phyloP scores from a whole-genome alignment of 2,797 vertebrate species.

The Acanthiza pusilla region DNA sequence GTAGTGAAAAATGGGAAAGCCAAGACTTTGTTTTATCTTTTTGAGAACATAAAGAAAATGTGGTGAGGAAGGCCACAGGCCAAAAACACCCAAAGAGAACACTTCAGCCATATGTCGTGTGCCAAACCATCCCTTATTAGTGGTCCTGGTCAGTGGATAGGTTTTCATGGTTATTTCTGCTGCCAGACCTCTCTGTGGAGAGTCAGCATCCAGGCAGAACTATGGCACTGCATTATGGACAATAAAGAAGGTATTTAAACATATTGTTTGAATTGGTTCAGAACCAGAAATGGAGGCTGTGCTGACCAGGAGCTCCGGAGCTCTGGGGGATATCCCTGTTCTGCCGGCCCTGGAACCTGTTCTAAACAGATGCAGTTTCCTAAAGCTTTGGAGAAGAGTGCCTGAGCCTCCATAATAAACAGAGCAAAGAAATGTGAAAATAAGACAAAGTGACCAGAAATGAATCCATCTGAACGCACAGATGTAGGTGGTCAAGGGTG shows the following conservation, averaged over 20 bases:
- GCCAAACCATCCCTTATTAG: neutral
- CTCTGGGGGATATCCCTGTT: neutral
- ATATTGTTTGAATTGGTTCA: neutral
- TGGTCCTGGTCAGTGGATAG: neutral
- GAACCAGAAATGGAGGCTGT: accelerated
- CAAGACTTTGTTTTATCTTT: neutral
- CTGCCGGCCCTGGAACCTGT: neutral
- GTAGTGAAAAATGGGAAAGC: neutral
- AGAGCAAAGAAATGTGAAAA: neutral
- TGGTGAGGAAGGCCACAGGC: neutral
- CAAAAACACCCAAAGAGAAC: neutral
- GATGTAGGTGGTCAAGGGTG: neutral
- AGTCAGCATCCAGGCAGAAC: neutral
- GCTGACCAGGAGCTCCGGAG: neutral
- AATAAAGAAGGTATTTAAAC: neutral
- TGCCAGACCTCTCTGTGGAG: neutral
- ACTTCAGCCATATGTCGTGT: neutral
- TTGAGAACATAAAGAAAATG: neutral
- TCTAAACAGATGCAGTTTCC: neutral
- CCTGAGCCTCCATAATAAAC: neutral
- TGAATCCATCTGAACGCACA: neutral
- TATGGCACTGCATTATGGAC: neutral
- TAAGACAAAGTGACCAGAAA: neutral
- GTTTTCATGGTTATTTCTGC: neutral
- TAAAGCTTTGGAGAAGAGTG: neutral